Evolutionary conservation across 2,888 invertebrate genomes (phyloP), one percentile per base, ranked within the genome.

Genomic region (Periphyllus acericola): DNA sequence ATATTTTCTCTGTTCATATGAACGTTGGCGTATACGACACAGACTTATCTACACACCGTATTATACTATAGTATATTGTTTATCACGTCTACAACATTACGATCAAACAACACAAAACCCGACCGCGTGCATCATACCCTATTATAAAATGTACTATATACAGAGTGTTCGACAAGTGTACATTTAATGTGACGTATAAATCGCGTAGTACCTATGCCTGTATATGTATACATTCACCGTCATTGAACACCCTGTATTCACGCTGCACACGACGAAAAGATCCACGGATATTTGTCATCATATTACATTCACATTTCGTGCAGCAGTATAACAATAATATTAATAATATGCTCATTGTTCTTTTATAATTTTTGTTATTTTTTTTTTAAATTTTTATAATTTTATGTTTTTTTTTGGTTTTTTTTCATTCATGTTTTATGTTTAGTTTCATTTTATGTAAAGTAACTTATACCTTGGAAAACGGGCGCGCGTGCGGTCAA

Each of bases 401-500:
- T 46, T 5, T 46, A 9, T 9, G 5, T 46, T 46, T 9, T 36
- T 60, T 66, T 60, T 8, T 72, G 0, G 19, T n/a, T 25, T 25
- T 66, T 66, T 36, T 60, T 60, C 14, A 1, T 14, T 46, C 14
- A 1, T 14, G 11, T 46, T 46, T 46, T 46, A 40, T 14, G 21
- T 74, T 25, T 34, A 34, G 36, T 66, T 85, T 46, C 46, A 46
- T 46, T 46, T 34, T 71, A 52, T 52, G 29, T 85, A 81, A 74
- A 87, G 87, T 87, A 87, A 87, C 87, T 87, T 87, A 87, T 81
- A 87, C 87, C 81, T 87, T 81, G 87, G 72, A 40, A 81, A 81
- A 81, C 78, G 76, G 84, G 76, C 32, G 83, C 32, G 72, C 40
- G 68, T 75, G 60, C 60, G 81, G 25, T 80, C 60, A 40, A 76